Percentiles rank a stretch among this genome's conserved stretches.
phyloP scores from a whole-genome alignment of 2,888 invertebrate species.

The Galerucella nymphaeae region DNA sequence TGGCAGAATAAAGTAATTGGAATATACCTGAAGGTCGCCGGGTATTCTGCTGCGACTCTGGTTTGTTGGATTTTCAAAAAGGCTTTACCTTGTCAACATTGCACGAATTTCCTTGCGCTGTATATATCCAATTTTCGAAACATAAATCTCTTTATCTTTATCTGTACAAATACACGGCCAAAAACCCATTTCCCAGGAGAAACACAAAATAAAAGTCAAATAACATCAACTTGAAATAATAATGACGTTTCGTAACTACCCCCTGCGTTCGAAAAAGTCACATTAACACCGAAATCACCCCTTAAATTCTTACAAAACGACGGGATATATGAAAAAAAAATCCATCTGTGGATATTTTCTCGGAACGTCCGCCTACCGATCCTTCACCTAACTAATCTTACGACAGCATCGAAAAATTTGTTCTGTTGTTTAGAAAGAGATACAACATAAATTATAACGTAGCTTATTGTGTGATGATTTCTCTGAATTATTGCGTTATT shows the following conservation, averaged over 20 bases:
- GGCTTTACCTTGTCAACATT: too few relatives aligned
- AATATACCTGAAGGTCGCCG: too few relatives aligned
- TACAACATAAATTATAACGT: constrained; percentile 46
- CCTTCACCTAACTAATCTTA: constrained; percentile 43
- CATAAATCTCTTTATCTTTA: neutral
- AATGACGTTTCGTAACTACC: constrained; percentile 45
- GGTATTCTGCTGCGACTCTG: too few relatives aligned
- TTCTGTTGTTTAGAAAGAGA: constrained; percentile 46
- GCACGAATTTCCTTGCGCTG: too few relatives aligned
- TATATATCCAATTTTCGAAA: too few relatives aligned
- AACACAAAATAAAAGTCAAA: constrained; percentile 2
- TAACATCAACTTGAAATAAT: constrained; percentile 34
- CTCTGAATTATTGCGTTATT: constrained; percentile 37
- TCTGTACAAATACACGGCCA: neutral
- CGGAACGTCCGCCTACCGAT: constrained; percentile 49
- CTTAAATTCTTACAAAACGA: constrained; percentile 46
- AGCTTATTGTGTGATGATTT: constrained; percentile 46
- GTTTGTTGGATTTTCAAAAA: too few relatives aligned
- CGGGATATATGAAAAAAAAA: constrained; percentile 35
- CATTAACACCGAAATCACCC: constrained; percentile 52
- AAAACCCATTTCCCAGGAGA: neutral
- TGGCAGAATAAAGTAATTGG: too few relatives aligned
- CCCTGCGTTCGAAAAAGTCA: constrained; percentile 43
- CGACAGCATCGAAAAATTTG: constrained; percentile 51
- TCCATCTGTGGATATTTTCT: constrained; percentile 45